Base-by-base conservation (phyloP, 2,888 invertebrate genomes). In the Drosophila birchii region DNA sequence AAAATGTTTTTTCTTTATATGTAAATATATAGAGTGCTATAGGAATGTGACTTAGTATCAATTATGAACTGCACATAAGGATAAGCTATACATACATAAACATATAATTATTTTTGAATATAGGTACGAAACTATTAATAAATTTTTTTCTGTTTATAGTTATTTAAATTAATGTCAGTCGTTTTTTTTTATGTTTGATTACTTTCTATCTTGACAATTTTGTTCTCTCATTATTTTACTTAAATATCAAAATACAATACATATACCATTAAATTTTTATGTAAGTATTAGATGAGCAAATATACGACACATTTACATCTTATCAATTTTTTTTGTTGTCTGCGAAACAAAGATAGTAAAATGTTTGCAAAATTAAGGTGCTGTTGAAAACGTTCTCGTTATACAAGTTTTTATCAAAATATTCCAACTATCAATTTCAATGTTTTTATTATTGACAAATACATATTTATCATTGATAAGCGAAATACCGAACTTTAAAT, bases 161-260 rank as follows among this genome's bases (percentile, higher is more conserved):
- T 45, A 51, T 51, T 20, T 51, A 69, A 74, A 63, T 69, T 63
- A 74, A 81, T 81, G 80, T 83, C 82, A 83, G 82, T 83, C 82
- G 78, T 76, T 78, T 82, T 75, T 75, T 78, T 60, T 78, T 60
- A 56, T 56, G 63, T 78, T 80, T 49, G 49, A 75, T 79, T 78
- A 75, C 51, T 64, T 57, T 53, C 49, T 73, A 67, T 74, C 72
- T 68, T 72, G 64, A 68, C 49, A 78, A 75, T 71, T 75, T 45
- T 45, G 34, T 61, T 66, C 63, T 76, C 72, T 75, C 55, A 51
- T 74, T 64, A 75, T 70, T 47, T 76, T 78, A 73, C 73, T 78
- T 83, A 75, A 76, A 76, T 67, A 63, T 70, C 14, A 49, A 39
- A 39, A 54, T 47, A 73, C 72, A 54, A 64, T 59, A 72, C 58